Conservation (phyloP, 2,113 vertebrate species). For the Mystacornis crossleyi region DNA sequence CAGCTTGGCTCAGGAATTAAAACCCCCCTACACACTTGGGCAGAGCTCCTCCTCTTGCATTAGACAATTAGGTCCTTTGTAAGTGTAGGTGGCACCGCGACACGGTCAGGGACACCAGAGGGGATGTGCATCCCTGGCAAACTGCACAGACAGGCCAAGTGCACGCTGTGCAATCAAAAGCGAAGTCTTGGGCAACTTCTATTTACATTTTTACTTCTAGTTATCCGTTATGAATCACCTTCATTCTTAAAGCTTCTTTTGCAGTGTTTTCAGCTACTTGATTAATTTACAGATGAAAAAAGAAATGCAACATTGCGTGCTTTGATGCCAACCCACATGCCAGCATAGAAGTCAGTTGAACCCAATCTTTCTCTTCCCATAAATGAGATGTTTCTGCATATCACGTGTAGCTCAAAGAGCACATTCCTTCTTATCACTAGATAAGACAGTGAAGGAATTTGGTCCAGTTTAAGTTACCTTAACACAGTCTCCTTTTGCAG, state of each 20-base stretch:
- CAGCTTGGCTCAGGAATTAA: neutral
- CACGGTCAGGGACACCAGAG: fast-evolving
- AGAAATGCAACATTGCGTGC: neutral
- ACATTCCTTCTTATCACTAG: neutral
- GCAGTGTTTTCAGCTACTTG: neutral
- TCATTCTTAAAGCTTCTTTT: neutral
- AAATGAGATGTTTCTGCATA: neutral
- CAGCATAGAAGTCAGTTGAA: neutral
- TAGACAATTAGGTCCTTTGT: neutral
- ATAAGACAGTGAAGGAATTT: neutral
- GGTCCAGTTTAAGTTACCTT: neutral
- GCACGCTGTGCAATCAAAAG: neutral
- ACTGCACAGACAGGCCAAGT: neutral
- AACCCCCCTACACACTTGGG: neutral
- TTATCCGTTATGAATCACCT: neutral
- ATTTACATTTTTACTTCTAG: neutral
- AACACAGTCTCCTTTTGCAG: neutral
- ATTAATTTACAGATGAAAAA: neutral
- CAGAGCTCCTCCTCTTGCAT: neutral
- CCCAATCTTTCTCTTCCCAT: neutral
- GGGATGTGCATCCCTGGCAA: neutral
- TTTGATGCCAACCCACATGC: neutral
- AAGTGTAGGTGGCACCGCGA: neutral
- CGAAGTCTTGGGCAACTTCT: neutral
- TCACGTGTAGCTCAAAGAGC: neutral